Base-by-base conservation (phyloP, 2,888 invertebrate genomes). In the Cosmorhoe ocellata region DNA sequence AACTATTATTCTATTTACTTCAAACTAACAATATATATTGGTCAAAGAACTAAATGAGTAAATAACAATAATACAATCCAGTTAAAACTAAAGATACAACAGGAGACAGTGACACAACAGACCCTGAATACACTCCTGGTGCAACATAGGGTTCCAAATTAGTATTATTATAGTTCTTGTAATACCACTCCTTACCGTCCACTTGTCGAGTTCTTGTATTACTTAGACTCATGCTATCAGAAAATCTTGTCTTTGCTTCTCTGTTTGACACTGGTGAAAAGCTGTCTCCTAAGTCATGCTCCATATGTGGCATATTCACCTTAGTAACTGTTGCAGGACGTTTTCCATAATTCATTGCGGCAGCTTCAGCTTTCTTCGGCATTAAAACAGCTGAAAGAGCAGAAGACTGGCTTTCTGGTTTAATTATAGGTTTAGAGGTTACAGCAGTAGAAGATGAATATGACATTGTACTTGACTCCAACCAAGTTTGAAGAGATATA, bases 101-200 rank as follows among this genome's bases (percentile, higher is more conserved):
- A 44, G 48, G 44, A 37, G 9, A 13, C n/a, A 53, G 31, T 2
- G 27, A 30, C 1, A 6, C 3, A 44, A 33, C 26, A 51, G 44
- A 62, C 60, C 69, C 70, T 8, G 52, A 64, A 51, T 79, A 71
- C 39, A 90, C 74, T 38, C 80, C 85, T 26, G 91, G 90, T 56
- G 83, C 88, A 52, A 91, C 70, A 64, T 89, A 91, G 1, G 91
- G 89, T 59, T 88, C 80, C 61, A 91, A 67, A 66, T 88, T 82
- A 18, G 89, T 92, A 67, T 93, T 93, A 75, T 95, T 95, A 72
- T 97, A 97, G 77, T 96, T 96, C 60, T 94, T 94, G 76, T 95
- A 97, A 79, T 97, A 97, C 97, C 97, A 97, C 64, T 94, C 94
- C 83, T 94, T 94, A 39, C 92, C 89, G 58, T 91, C 91, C 9